Base-by-base conservation (phyloP, 1,140 invertebrate species). In the Cyphomyrmex costatus region DNA sequence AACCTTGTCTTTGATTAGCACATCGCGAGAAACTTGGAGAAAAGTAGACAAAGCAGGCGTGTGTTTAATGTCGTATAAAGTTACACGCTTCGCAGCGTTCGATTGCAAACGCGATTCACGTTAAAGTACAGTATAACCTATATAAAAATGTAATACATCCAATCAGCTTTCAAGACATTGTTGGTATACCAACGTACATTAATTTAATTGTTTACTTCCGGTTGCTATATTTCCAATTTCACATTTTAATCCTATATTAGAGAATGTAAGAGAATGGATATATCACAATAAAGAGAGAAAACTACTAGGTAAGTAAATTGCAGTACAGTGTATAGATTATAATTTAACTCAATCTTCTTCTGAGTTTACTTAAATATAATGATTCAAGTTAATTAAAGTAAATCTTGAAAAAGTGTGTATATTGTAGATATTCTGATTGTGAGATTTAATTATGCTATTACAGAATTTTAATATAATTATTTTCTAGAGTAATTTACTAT, bases 51-150 rank as follows among this genome's bases (percentile, higher is more conserved):
- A 76, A 46, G 33, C 19, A 65, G 5, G 16, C 36, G 36, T 16
- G 21, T 42, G 36, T 77, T 77, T 77, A 77, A 46, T 77, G 21
- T 77, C 73, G 33, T 42, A 60, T 27, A 60, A 60, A 60, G 42
- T 56, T 60, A 77, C 16, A 60, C 56, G 36, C 73, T 60, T 61
- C 56, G 56, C n/a, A 21, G 14, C 8, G 33, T 60, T 27, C 56
- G 53, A 77, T 61, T 42, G 73, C 56, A 42, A 61, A 1, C 21
- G 21, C 56, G 36, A 77, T 30, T 12, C 56, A 24, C 21, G 21
- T 49, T 61, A 77, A 19, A 24, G n/a, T 7, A 53, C 3, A 16
- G 0, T 16, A 2, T 16, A 60, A 60, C 4, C 53, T 27, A 60
- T 7, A 60, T 42, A 42, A 46, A 60, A 76, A n/a, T 36, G 6